These are phyloP conservation scores for Choristoneura rosaceana DNA, from an alignment of 2,888 invertebrate genomes.

Conservation along the genomic window DNA sequence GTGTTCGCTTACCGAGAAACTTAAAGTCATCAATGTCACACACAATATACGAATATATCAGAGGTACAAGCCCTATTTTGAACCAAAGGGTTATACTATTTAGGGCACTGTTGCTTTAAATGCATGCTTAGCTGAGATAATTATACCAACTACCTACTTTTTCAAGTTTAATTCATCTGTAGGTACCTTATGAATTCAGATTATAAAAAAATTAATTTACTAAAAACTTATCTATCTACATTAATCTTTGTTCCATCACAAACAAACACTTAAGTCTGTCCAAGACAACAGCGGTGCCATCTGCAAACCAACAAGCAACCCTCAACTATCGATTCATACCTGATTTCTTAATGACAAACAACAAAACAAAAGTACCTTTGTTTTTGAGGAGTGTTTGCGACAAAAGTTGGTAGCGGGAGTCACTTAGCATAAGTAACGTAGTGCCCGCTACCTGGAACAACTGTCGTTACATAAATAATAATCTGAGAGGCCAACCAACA, in stretches of 20 bases:
- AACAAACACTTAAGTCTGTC: constrained; percentile 38
- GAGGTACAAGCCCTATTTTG: too few relatives aligned
- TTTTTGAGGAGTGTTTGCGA: constrained; percentile 37
- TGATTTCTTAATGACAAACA: constrained; percentile 28
- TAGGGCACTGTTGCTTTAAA: too few relatives aligned
- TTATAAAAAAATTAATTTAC: background rate
- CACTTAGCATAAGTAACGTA: constrained; percentile 81
- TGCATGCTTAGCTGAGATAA: too few relatives aligned
- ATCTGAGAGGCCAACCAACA: constrained; percentile 64
- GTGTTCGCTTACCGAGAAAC: background rate
- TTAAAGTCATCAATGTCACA: background rate
- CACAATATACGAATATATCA: too few relatives aligned
- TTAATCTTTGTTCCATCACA: constrained; percentile 20
- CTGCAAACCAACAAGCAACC: constrained; percentile 33
- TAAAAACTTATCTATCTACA: background rate
- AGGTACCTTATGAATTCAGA: too few relatives aligned
- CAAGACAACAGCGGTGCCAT: constrained; percentile 41
- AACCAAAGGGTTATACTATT: too few relatives aligned
- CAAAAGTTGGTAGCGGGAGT: constrained; percentile 49
- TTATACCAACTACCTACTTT: too few relatives aligned
- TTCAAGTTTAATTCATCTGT: too few relatives aligned
- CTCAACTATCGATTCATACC: constrained; percentile 32
- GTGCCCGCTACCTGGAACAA: constrained; percentile 58
- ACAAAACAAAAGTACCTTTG: constrained; percentile 38
- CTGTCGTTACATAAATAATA: constrained; percentile 84